These are phyloP conservation scores for Pseudococcus longispinus DNA, from an alignment of 2,888 invertebrate species.

Conservation along the genomic window DNA sequence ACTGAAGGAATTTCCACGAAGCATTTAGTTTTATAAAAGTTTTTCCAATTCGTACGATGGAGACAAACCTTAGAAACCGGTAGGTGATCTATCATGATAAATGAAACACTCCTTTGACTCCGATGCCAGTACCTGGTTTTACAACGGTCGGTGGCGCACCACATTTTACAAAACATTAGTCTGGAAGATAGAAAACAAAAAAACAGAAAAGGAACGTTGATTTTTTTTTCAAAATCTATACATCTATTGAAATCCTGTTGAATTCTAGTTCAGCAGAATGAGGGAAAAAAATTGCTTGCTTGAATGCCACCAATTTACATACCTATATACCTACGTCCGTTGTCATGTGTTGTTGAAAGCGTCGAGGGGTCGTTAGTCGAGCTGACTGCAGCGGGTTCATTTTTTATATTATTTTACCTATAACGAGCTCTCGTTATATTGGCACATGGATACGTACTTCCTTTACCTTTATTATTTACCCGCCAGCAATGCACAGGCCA, in stretches of 20 bases:
- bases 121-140: neutral
- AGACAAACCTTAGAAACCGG: neutral
- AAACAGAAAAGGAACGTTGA: neutral
- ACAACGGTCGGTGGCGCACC: neutral
- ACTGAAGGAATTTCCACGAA: neutral
- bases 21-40: neutral
- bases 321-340: neutral
- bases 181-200: neutral
- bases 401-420: constrained; percentile 19
- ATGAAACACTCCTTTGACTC: neutral
- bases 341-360: neutral
- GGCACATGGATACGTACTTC: constrained; percentile 26
- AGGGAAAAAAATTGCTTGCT: neutral
- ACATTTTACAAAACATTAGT: neutral
- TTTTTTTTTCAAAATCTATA: neutral
- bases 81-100: neutral
- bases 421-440: constrained; percentile 25
- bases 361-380: constrained; percentile 2
- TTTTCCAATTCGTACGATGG: neutral
- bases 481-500: neutral
- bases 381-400: constrained; percentile 2
- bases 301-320: neutral
- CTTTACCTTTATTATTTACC: constrained; percentile 21
- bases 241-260: neutral
- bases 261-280: neutral